phyloP scores from a whole-genome alignment of 1,140 invertebrate species.

The Ylistrum balloti region DNA sequence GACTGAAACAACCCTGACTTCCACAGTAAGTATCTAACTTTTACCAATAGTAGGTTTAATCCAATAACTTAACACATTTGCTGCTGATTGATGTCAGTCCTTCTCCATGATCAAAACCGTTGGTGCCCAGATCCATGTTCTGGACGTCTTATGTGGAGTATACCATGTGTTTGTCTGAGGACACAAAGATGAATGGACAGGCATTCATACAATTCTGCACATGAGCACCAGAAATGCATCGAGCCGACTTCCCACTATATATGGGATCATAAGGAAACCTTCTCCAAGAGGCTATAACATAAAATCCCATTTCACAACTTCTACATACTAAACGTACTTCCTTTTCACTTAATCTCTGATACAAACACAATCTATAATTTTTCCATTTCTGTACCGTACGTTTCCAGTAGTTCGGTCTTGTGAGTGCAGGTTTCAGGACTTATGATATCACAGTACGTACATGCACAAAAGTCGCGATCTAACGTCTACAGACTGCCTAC shows the following conservation, averaged over 20 bases:
- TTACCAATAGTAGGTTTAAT: neutral
- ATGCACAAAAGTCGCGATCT: conserved; percentile 25
- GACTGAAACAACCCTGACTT: neutral
- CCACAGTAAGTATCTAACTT: neutral
- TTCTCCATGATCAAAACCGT: neutral
- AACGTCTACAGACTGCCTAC: neutral
- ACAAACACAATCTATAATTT: conserved; percentile 18
- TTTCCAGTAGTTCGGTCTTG: neutral
- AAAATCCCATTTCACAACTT: conserved; percentile 23
- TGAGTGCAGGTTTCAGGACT: conserved; percentile 17
- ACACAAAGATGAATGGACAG: neutral
- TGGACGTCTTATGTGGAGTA: neutral
- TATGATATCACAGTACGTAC: conserved; percentile 39
- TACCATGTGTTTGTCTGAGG: neutral
- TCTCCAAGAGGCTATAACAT: neutral
- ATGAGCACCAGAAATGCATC: no score
- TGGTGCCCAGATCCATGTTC: neutral
- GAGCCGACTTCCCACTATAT: neutral
- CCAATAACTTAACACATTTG: neutral
- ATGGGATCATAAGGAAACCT: neutral
- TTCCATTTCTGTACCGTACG: conserved; percentile 1
- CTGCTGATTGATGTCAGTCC: neutral
- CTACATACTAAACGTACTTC: conserved; percentile 15
- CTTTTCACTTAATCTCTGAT: neutral
- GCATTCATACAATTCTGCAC: neutral